Evolutionary conservation across 2,797 vertebrate genomes (phyloP).

Genomic region (Urophycis tenuis): DNA sequence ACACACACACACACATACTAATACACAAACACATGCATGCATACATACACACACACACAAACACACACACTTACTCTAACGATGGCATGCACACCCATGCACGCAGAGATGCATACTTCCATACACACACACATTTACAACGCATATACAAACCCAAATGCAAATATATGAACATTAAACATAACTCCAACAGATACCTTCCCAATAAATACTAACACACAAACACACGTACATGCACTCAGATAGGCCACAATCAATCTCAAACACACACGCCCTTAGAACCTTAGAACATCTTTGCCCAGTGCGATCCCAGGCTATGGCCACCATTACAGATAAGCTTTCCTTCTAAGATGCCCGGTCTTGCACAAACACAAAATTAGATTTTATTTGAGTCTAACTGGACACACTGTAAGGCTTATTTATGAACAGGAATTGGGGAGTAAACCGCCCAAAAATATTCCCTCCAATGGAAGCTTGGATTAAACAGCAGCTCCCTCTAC

Average conservation of each 20-base stretch:
- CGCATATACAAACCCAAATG: too few species aligned
- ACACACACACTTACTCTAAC: too few species aligned
- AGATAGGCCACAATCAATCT: neutral
- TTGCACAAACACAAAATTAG: neutral
- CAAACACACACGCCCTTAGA: neutral
- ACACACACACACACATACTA: neutral
- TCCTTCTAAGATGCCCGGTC: neutral
- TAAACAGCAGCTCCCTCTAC: neutral
- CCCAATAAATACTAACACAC: neutral
- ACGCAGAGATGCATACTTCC: neutral
- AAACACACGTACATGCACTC: neutral
- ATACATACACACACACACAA: conserved; percentile 1
- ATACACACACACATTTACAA: neutral
- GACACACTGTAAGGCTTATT: neutral
- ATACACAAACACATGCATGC: neutral
- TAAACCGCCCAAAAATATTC: neutral
- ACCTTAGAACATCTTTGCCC: neutral
- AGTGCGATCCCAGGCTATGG: neutral
- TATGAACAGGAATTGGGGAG: neutral
- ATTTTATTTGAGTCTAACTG: neutral
- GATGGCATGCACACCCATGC: too few species aligned
- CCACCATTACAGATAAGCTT: neutral
- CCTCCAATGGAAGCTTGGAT: neutral
- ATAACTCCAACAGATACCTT: neutral
- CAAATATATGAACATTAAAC: too few species aligned